These are phyloP conservation scores for Leptoclinus maculatus DNA, from an alignment of 2,797 vertebrate genomes.

Conservation along the genomic window DNA sequence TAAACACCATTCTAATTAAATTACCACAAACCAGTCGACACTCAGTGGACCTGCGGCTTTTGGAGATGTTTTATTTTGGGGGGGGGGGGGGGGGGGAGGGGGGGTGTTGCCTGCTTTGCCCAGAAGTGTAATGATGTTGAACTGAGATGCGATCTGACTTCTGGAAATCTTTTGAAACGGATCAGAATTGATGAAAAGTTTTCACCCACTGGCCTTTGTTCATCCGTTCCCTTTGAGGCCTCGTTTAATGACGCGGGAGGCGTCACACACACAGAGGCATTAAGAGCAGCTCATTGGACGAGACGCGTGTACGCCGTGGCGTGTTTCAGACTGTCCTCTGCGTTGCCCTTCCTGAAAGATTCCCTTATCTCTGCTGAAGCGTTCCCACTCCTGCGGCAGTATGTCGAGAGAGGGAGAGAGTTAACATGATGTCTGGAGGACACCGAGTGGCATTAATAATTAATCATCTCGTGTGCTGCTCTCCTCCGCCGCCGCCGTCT, in stretches of 20 bases:
- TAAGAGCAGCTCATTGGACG: slow-evolving; percentile 27
- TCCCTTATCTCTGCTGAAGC: slow-evolving; percentile 58
- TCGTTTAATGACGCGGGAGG: slow-evolving; percentile 38
- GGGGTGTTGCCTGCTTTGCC: not conserved
- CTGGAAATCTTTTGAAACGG: slow-evolving; percentile 43
- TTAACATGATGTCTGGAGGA: slow-evolving; percentile 78
- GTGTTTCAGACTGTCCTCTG: slow-evolving; percentile 50
- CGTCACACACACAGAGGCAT: slow-evolving; percentile 24
- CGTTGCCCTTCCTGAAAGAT: slow-evolving; percentile 64
- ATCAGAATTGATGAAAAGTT: slow-evolving; percentile 39
- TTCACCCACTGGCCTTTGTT: slow-evolving; percentile 45
- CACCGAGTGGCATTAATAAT: slow-evolving; percentile 79
- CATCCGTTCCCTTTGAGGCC: slow-evolving; percentile 36
- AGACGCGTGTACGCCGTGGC: not conserved
- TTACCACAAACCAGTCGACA: slow-evolving; percentile 33
- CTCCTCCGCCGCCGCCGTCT: slow-evolving; percentile 58
- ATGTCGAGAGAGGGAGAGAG: slow-evolving; percentile 46
- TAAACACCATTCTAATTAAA: slow-evolving; percentile 45
- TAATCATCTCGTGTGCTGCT: slow-evolving; percentile 70
- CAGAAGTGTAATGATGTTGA: slow-evolving; percentile 22
- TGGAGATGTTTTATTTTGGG: slow-evolving; percentile 11
- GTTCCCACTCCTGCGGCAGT: slow-evolving; percentile 64
- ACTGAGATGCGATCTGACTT: slow-evolving; percentile 39
- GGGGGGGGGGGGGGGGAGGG: too few relatives aligned
- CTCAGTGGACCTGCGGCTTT: slow-evolving; percentile 25